Percentiles rank a stretch among this genome's conserved stretches.
These are phyloP conservation scores for Drosophila orena DNA, from an alignment of 1,140 invertebrate genomes.

Conservation along the genomic window DNA sequence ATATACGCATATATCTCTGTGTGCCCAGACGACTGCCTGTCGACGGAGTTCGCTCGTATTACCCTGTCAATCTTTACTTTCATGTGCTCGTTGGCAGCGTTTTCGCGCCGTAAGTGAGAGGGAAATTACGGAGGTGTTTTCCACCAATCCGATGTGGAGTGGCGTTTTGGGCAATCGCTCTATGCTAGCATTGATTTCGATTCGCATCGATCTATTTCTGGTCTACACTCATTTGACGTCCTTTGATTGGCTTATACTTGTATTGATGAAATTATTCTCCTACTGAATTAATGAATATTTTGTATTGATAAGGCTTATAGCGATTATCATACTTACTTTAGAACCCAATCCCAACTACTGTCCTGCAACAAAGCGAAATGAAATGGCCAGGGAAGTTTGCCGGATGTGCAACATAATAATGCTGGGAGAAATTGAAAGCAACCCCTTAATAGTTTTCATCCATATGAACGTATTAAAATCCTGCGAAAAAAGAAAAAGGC, in stretches of 20 bases:
- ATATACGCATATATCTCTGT: constrained; percentile 7
- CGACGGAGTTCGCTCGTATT: constrained; percentile 53
- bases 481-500: constrained; percentile 17
- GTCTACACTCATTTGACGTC: no score
- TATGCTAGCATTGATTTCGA: not conserved
- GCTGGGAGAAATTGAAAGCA: constrained; percentile 2
- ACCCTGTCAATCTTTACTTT: constrained; percentile 63
- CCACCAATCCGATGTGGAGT: constrained; percentile 4
- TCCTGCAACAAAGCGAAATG: not conserved
- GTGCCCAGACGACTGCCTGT: constrained; percentile 53
- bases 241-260: not conserved
- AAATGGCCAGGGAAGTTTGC: not conserved
- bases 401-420: not conserved
- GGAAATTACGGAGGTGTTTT: constrained; percentile 30
- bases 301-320: no score
- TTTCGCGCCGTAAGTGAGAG: constrained; percentile 34
- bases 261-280: not conserved
- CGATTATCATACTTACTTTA: no score
- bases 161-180: constrained; percentile 3
- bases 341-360: not conserved
- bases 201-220: not conserved
- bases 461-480: constrained; percentile 49
- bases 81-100: constrained; percentile 54
- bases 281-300: no score
- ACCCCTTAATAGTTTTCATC: constrained; percentile 27